Evolutionary conservation across 1,140 invertebrate species (phyloP), one percentile per base, ranked within the genome.

Genomic region (Drosophila melanica): DNA sequence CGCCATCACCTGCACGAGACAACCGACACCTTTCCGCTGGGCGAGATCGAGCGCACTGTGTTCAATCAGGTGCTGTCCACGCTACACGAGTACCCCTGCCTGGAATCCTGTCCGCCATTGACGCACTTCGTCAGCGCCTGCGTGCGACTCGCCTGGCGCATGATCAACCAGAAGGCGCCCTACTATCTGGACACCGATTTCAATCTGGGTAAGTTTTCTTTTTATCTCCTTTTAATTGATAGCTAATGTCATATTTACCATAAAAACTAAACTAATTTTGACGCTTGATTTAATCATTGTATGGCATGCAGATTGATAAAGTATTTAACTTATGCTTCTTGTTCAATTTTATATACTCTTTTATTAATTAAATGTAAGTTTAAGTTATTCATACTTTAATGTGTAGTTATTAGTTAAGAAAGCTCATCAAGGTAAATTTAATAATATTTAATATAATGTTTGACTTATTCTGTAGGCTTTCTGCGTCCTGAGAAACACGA

Each of bases 101-200:
- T 95, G 81, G 92, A 93, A 27, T 82, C 90, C 0, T 94, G 94
- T 67, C 92, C 90, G 0, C 92, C 93, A 1, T 81, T 95, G 50
- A 93, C 93, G 67, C 92, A 94, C 74, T 93, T 94, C 65, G 93
- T 94, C 6, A 93, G 93, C 7, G 93, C 94, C 14, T 93, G 93
- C 10, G 94, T 94, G 18, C 91, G 94, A 44, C 92, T 94, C 11
- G 93, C 94, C 18, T 95, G 94, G 94, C 90, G 92, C 16, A 90
- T 95, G 73, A 93, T 93, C 27, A 93, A 94, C 73, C 94, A 94
- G 73, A 92, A 93, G 30, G 93, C 94, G 9, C 93, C 94, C 9
- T 93, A 94, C 44, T 92, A 94, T 55, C 92, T 95, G 66, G 94
- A 95, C 73, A 94, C 93, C 10, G 94, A 95, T 86, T 95, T 94